Evolutionary conservation across 2,888 invertebrate genomes (phyloP).

Genomic region (Chymomyza procnemis): DNA sequence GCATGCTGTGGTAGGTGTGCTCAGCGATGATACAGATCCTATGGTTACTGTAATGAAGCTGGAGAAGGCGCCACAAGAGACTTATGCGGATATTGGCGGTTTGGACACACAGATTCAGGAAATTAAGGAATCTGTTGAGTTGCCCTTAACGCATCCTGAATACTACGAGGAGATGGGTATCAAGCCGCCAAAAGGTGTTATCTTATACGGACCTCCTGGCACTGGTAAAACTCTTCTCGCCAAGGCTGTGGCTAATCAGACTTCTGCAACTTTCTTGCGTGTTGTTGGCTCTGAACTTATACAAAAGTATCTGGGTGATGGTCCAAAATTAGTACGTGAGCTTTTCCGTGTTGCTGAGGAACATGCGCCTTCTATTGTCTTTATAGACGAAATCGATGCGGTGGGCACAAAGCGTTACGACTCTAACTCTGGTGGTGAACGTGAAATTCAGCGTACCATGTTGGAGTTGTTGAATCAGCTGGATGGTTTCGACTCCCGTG

Average conservation of each 20-base stretch:
- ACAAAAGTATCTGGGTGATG: slow-evolving; percentile 99
- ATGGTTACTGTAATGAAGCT: slow-evolving; percentile 99
- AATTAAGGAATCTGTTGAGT: slow-evolving; percentile 98
- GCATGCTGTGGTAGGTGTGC: slow-evolving; percentile 98
- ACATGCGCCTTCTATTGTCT: slow-evolving; percentile 99
- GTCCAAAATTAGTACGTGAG: slow-evolving; percentile 98
- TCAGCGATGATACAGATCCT: slow-evolving; percentile 99
- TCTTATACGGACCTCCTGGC: slow-evolving; percentile 98
- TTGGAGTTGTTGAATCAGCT: slow-evolving; percentile 98
- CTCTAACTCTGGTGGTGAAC: slow-evolving; percentile 98
- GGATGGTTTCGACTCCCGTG: slow-evolving; percentile 97
- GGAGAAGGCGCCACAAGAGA: slow-evolving; percentile 99
- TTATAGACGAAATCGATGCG: slow-evolving; percentile 99
- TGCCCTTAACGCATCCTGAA: slow-evolving; percentile 99
- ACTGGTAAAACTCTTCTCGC: slow-evolving; percentile 98
- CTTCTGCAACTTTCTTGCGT: slow-evolving; percentile 98
- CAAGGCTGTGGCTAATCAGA: slow-evolving; percentile 99
- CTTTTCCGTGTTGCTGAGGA: slow-evolving; percentile 99
- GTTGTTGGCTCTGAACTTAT: slow-evolving; percentile 99
- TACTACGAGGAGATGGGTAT: slow-evolving; percentile 99
- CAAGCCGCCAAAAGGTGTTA: slow-evolving; percentile 99
- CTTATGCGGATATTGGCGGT: slow-evolving; percentile 99
- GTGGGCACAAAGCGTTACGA: slow-evolving; percentile 99
- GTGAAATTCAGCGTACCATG: slow-evolving; percentile 99
- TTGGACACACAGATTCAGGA: slow-evolving; percentile 98